Base-by-base conservation (phyloP, 2,113 vertebrate genomes). In the Stigmatopora nigra region DNA sequence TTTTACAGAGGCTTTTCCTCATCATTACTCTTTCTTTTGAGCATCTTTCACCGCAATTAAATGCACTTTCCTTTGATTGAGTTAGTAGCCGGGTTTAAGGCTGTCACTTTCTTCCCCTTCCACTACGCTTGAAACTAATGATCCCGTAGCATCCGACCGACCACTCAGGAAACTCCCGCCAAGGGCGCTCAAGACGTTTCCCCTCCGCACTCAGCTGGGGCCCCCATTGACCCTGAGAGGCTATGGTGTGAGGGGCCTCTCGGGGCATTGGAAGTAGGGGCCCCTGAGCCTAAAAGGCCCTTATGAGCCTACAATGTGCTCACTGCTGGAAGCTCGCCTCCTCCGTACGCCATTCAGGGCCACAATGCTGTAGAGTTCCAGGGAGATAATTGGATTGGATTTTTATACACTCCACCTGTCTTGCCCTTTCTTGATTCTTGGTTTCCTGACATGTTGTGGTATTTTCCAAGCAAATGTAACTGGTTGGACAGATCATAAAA, bases 381-480 rank as follows among this genome's bases (percentile, higher is more conserved):
- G 84, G 83, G 85, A 81, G 85, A 87, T 87, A 88, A 91, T 89
- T 82, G 86, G 91, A 91, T 92, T 92, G 86, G 84, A 88, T 89
- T 89, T 90, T 78, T 90, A 78, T 87, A 77, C 69, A 71, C 74
- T 73, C 62, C 19, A 56, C 74, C 68, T 56, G 68, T 73, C 74
- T 79, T 60, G 38, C 68, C 66, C 63, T 78, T 71, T 67, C 58
- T 75, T 31, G 53, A 44, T 63, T 35, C 63, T 70, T 76, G 64
- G 73, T 76, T 63, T 63, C 76, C 69, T 68, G 75, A 64, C 73
- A 87, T 73, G 69, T 69, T 68, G 66, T 77, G 76, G 69, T 77
- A 71, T 83, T 84, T 76, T 84, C 79, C 78, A 52, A 84, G 72
- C 76, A 78, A 71, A 82, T 83, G 67, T 72, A 69, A 82, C 78